Percentiles rank a stretch among this genome's conserved stretches.
phyloP scores from a whole-genome alignment of 2,888 invertebrate genomes.

The Ornithoptera priamus region DNA sequence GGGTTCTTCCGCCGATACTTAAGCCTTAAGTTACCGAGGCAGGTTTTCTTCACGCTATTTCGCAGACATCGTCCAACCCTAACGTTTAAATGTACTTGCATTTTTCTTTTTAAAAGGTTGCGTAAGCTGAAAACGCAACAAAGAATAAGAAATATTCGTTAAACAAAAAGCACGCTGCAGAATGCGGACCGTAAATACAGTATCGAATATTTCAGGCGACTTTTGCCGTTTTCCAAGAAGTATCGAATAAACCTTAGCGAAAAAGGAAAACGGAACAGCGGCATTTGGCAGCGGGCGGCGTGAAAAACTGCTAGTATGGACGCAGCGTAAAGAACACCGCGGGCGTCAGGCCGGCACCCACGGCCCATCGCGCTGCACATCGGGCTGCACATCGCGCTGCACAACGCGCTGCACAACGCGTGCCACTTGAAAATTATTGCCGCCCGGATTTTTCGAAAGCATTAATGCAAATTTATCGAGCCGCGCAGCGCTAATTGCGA shows the following conservation, averaged over 20 bases:
- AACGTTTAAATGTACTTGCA: background rate
- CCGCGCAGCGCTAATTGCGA: slow-evolving; percentile 78
- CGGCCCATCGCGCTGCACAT: slow-evolving; percentile 46
- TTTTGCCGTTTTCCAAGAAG: slow-evolving; percentile 29
- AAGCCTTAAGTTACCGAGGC: too few species aligned
- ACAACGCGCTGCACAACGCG: slow-evolving; percentile 59
- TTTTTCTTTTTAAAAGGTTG: background rate
- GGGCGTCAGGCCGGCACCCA: slow-evolving; percentile 38
- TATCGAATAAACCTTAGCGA: slow-evolving; percentile 34
- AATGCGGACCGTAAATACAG: slow-evolving; percentile 20
- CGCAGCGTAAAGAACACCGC: slow-evolving; percentile 31
- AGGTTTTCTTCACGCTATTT: too few species aligned
- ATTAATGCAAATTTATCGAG: slow-evolving; percentile 80
- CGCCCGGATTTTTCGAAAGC: slow-evolving; percentile 77
- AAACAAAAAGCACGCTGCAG: background rate
- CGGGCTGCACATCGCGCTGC: slow-evolving; percentile 59
- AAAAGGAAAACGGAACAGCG: slow-evolving; percentile 36
- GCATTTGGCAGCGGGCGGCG: slow-evolving; percentile 41
- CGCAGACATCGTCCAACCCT: too few species aligned
- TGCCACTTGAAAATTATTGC: slow-evolving; percentile 76
- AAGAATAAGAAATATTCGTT: background rate
- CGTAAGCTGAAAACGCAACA: background rate
- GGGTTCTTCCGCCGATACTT: too few species aligned
- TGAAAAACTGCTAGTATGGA: slow-evolving; percentile 37
- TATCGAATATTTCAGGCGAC: slow-evolving; percentile 22